Evolutionary conservation across 2,113 vertebrate genomes (phyloP), one percentile per base, ranked within the genome.

Genomic region (Oophaga pumilio): DNA sequence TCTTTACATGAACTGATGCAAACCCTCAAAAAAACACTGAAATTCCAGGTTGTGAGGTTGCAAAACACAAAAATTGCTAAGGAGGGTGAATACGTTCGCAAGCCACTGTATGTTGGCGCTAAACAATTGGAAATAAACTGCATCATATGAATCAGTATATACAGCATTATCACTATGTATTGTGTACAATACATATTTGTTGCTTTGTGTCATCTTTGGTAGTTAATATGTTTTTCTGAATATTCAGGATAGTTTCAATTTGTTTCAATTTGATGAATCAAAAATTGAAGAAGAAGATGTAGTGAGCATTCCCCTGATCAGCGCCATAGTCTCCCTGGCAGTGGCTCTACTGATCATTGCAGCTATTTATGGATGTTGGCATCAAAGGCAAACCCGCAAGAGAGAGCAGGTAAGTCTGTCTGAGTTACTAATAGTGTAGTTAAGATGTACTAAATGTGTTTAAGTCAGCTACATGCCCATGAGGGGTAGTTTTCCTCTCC

Each of bases 291-390:
- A 89, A 0, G 93, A 90, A 0, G 95, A 96, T 1, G 90, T 93
- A 64, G 91, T 95, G 90, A 95, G 95, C 91, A 93, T 89, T 0
- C 95, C 95, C 0, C 91, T 96, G 5, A 95, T 95, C 92, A 95
- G 95, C 90, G 95, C 94, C 82, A 95, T 96, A 0, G 64, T 96
- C 85, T 94, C 93, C 81, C 91, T 96, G 93, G 95, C 95, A 0
- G 92, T 92, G 8, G 93, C 94, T 83, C 89, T 96, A 85, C 91
- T 96, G 43, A 93, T 95, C 0, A 22, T 93, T 0, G 93, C 94
- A 0, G 92, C 95, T 80, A 91, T 95, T 88, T 96, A 96, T 0
- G 94, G 94, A 90, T 96, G 95, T 89, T 95, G 94, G 90, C 95
- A 95, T 93, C 95, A 95, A 90, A 94, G 93, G 17, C 89, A 94